phyloP scores from a whole-genome alignment of 2,888 invertebrate species.

The Oxytorus armatus region DNA sequence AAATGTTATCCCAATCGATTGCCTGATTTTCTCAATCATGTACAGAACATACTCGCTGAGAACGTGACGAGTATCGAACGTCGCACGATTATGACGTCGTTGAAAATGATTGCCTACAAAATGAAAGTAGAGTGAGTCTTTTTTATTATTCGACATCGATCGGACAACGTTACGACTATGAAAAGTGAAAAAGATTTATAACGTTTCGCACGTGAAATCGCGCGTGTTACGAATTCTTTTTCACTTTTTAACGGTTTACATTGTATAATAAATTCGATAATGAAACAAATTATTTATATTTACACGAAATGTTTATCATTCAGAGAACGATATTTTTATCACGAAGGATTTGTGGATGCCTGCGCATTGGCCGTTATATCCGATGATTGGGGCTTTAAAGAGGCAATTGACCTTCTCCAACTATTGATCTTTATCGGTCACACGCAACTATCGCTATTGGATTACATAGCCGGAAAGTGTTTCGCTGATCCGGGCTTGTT shows the following conservation, averaged over 20 bases:
- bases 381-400: slow-evolving; percentile 66
- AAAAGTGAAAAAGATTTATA: too few relatives aligned
- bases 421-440: slow-evolving; percentile 56
- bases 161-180: too few relatives aligned
- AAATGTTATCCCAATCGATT: neutral
- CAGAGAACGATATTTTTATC: slow-evolving; percentile 86
- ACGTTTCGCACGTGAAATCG: too few relatives aligned
- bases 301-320: slow-evolving; percentile 79
- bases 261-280: too few relatives aligned
- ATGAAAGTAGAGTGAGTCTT: slow-evolving; percentile 13
- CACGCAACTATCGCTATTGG: slow-evolving; percentile 85
- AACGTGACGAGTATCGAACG: slow-evolving; percentile 3
- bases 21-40: neutral
- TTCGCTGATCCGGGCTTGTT: slow-evolving; percentile 83
- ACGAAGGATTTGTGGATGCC: slow-evolving; percentile 87
- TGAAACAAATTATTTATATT: too few relatives aligned
- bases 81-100: neutral
- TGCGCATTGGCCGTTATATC: slow-evolving; percentile 80
- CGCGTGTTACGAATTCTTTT: too few relatives aligned
- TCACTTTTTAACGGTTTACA: too few relatives aligned
- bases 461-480: slow-evolving; percentile 86
- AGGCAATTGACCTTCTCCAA: slow-evolving; percentile 58
- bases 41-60: slow-evolving; percentile 36
- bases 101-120: neutral
- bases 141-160: too few relatives aligned